Base-by-base conservation (phyloP, 92 coral and sea anemone genomes). In the Parazoanthus atlanticus region DNA sequence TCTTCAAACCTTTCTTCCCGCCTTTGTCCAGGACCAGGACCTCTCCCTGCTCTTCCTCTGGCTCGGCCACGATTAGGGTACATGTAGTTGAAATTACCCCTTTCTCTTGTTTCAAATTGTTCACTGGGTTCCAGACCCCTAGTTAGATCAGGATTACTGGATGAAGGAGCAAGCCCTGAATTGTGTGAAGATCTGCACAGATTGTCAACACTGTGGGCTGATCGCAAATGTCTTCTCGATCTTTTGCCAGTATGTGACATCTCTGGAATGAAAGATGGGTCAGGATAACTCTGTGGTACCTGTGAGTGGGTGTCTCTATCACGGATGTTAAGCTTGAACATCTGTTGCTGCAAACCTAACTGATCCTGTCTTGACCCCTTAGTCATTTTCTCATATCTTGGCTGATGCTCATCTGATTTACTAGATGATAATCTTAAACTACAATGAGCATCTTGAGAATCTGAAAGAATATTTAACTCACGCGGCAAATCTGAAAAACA, bases 131-230 rank as follows among this genome's bases (percentile, higher is more conserved):
- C 86, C 25, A 21, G 38, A 25, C n/a, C 38, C 11, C 34, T 31
- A 17, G 25, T 40, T 5, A 83, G 41, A 43, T 26, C 86, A 33
- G 58, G 47, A 82, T 82, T 65, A 38, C 75, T 64, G 8, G 76
- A 36, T 67, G 76, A 32, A 7, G 40, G 26, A 41, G 46, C 28
- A 66, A 29, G 76, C 76, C 86, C 64, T n/a, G 21, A 38, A 83
- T 13, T 28, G 26, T 23, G 54, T 64, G 56, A 11, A 38, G 86
- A 32, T 8, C 29, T 46, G 26, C 12, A 67, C n/a, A 67, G 75
- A 16, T 52, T 83, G 78, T 69, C 86, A 83, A 83, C 78, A 69
- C 77, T 83, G 41, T 17, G 30, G 36, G 86, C 77, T 83, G 86
- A 33, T 67, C 17, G 74, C 17, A 70, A 23, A 6, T 3, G 78